Percentiles rank a stretch among this genome's conserved stretches.
These are phyloP conservation scores for Porites evermanni DNA, from an alignment of 92 coral and sea anemone species.

Conservation along the genomic window DNA sequence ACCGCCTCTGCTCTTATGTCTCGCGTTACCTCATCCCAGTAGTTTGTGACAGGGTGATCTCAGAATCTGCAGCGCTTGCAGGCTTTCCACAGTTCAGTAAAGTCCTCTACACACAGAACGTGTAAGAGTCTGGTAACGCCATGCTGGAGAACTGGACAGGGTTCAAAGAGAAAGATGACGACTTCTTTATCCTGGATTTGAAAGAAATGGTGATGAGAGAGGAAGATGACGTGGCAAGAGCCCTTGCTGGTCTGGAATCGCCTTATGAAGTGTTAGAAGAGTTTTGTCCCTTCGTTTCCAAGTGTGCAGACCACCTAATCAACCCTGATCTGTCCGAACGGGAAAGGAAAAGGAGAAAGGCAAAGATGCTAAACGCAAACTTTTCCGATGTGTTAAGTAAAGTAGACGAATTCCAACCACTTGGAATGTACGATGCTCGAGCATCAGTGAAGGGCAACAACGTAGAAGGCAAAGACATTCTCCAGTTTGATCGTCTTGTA, in stretches of 20 bases:
- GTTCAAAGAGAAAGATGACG: constrained; percentile 4
- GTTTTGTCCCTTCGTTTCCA: constrained; percentile 1
- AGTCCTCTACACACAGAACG: constrained; percentile 25
- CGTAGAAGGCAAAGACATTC: background rate
- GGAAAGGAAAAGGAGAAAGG: constrained; percentile 1
- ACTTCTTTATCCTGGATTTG: constrained; percentile 28
- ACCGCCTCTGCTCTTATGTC: constrained; percentile 37
- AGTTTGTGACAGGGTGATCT: constrained; percentile 26
- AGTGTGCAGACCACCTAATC: background rate
- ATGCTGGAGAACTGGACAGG: constrained; percentile 23
- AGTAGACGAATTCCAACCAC: too few relatives aligned
- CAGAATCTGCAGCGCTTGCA: constrained; percentile 35
- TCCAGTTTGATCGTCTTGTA: background rate
- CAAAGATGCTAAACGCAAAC: too few relatives aligned
- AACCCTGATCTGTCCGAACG: background rate
- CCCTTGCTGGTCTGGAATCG: constrained; percentile 1
- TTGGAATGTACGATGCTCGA: too few relatives aligned
- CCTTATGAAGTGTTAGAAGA: constrained; percentile 6
- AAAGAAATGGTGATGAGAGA: constrained; percentile 23
- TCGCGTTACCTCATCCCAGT: constrained; percentile 44
- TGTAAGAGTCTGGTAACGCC: constrained; percentile 36
- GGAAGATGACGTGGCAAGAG: constrained; percentile 4
- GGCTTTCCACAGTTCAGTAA: constrained; percentile 37
- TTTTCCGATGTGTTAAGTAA: too few relatives aligned
- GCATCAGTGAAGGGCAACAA: background rate